Evolutionary conservation across 2,888 invertebrate genomes (phyloP).

Genomic region (Cantharis lateralis): DNA sequence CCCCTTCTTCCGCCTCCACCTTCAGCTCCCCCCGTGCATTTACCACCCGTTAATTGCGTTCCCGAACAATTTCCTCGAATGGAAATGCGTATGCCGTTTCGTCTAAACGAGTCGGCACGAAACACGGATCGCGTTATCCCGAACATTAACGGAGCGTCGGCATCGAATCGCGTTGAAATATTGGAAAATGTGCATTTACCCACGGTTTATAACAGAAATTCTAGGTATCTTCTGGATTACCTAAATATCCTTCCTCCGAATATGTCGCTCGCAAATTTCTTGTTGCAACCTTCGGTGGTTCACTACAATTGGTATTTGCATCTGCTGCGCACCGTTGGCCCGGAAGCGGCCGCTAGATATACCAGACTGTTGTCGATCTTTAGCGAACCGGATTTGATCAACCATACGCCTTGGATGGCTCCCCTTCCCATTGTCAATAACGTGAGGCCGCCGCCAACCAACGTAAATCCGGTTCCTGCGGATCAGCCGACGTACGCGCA

Average conservation of each 20-base stretch:
- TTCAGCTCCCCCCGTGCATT: slow-evolving; percentile 26
- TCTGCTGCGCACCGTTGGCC: slow-evolving; percentile 60
- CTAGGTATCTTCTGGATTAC: slow-evolving; percentile 43
- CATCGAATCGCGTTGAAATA: slow-evolving; percentile 60
- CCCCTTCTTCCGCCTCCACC: slow-evolving; percentile 6
- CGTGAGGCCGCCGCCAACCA: not conserved
- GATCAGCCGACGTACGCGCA: not conserved
- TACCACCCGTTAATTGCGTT: slow-evolving; percentile 25
- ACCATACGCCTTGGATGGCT: not conserved
- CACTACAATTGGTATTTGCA: slow-evolving; percentile 61
- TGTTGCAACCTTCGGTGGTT: slow-evolving; percentile 55
- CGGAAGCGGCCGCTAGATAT: slow-evolving; percentile 51
- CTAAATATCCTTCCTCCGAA: slow-evolving; percentile 60
- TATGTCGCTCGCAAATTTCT: slow-evolving; percentile 63
- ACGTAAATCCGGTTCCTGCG: not conserved
- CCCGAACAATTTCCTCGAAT: not conserved
- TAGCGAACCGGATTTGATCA: not conserved
- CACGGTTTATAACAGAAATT: slow-evolving; percentile 36
- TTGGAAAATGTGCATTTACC: slow-evolving; percentile 64
- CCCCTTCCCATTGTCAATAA: not conserved
- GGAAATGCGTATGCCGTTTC: not conserved
- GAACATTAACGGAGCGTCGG: not conserved
- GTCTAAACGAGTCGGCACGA: not conserved
- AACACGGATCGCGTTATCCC: not conserved
- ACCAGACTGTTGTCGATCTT: not conserved